A percentile compares a stretch with the other conserved stretches of the same genome.
phyloP scores from a whole-genome alignment of 2,797 vertebrate genomes.

The Perodicticus potto region DNA sequence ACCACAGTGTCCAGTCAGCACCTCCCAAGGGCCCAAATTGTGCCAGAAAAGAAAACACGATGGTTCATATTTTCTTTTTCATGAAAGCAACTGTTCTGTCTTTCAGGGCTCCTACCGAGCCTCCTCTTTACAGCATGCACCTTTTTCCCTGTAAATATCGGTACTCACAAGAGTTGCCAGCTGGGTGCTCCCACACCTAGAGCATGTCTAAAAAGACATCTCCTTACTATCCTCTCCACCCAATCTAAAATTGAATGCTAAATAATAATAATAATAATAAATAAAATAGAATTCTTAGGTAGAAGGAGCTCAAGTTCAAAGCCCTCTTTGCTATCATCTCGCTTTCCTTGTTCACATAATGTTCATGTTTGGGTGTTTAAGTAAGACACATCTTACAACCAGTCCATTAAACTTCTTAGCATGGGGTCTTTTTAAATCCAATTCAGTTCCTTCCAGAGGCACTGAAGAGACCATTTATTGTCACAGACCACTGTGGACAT shows the following conservation, averaged over 20 bases:
- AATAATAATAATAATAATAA: background rate
- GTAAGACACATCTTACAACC: background rate
- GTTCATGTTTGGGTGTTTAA: background rate
- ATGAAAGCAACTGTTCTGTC: background rate
- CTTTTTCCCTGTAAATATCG: background rate
- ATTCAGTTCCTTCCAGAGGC: background rate
- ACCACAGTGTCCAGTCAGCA: fast-evolving
- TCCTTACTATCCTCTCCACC: fast-evolving
- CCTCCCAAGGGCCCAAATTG: background rate
- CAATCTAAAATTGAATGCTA: background rate
- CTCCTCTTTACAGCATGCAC: fast-evolving
- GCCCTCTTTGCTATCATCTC: background rate
- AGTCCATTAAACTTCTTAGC: background rate
- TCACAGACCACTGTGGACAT: background rate
- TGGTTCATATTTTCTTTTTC: background rate
- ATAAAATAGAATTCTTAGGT: background rate
- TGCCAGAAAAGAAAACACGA: background rate
- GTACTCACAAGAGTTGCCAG: background rate
- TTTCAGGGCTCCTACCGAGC: too few species aligned
- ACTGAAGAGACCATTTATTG: background rate
- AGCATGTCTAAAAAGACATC: background rate
- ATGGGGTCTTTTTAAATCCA: background rate
- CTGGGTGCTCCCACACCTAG: background rate
- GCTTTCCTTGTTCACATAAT: background rate
- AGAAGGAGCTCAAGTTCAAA: background rate